These are phyloP conservation scores for Bubo bubo DNA, from an alignment of 2,113 vertebrate genomes.

Conservation along the genomic window DNA sequence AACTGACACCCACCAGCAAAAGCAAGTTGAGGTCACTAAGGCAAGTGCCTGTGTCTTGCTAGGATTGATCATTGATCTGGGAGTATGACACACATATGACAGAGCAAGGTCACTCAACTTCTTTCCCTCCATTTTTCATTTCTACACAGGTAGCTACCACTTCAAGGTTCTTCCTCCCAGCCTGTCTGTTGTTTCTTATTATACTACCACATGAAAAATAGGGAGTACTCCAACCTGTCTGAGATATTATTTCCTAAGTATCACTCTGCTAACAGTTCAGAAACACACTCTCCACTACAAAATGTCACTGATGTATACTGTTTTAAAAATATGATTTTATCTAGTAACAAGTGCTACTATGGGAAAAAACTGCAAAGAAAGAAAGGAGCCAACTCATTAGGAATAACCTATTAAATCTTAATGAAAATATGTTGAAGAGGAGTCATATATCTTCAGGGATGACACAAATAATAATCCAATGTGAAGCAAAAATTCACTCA, in stretches of 20 bases:
- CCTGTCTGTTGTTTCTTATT: neutral
- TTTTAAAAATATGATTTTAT: neutral
- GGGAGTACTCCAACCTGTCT: neutral
- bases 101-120: neutral
- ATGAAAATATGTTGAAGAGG: conserved; percentile 18
- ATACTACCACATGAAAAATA: neutral
- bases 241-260: neutral
- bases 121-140: neutral
- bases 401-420: conserved; percentile 53
- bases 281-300: neutral
- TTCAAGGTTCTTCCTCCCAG: neutral
- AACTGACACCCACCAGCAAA: neutral
- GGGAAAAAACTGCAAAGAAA: neutral
- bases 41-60: neutral
- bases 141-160: neutral
- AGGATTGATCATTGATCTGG: neutral
- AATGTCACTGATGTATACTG: neutral
- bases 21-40: neutral
- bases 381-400: neutral
- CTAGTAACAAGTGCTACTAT: neutral
- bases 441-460: conserved; percentile 30
- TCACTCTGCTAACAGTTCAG: neutral
- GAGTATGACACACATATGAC: neutral
- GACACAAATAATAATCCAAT: conserved; percentile 56
- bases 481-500: conserved; percentile 55